Evolutionary conservation across 2,888 invertebrate genomes (phyloP).

Genomic region (Strigamia crassipes): DNA sequence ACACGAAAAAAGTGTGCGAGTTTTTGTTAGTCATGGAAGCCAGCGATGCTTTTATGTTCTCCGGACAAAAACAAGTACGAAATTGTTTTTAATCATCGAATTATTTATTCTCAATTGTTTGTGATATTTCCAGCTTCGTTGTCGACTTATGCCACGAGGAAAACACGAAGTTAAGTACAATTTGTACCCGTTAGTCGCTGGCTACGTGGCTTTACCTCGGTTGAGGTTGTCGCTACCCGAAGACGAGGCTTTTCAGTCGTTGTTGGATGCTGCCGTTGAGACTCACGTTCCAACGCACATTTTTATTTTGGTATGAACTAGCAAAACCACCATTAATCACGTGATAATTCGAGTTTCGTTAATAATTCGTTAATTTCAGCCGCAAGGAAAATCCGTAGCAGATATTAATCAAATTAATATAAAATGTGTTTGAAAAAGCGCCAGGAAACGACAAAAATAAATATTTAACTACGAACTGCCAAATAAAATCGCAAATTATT

Average conservation of each 20-base stretch:
- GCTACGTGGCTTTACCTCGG: conserved; percentile 71
- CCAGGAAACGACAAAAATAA: background rate
- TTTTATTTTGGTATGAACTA: conserved; percentile 47
- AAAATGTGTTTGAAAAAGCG: background rate
- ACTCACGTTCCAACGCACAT: conserved; percentile 47
- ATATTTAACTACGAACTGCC: background rate
- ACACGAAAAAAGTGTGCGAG: conserved; percentile 72
- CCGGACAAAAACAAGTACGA: conserved; percentile 84
- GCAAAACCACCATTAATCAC: background rate
- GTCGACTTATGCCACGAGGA: conserved; percentile 59
- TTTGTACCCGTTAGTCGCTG: conserved; percentile 76
- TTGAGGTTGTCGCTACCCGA: conserved; percentile 58
- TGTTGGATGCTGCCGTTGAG: conserved; percentile 43
- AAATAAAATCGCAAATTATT: too few species aligned
- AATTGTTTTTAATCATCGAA: background rate
- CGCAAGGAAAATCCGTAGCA: background rate
- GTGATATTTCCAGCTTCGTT: conserved; percentile 62
- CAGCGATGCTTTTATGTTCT: conserved; percentile 91
- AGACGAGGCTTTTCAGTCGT: conserved; percentile 28
- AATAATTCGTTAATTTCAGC: background rate
- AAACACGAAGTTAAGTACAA: conserved; percentile 67
- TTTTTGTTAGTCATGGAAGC: conserved; percentile 77
- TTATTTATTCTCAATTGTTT: background rate
- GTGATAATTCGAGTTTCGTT: background rate
- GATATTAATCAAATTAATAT: background rate